phyloP scores from a whole-genome alignment of 1,140 invertebrate genomes.

The Parapsyche elsis region DNA sequence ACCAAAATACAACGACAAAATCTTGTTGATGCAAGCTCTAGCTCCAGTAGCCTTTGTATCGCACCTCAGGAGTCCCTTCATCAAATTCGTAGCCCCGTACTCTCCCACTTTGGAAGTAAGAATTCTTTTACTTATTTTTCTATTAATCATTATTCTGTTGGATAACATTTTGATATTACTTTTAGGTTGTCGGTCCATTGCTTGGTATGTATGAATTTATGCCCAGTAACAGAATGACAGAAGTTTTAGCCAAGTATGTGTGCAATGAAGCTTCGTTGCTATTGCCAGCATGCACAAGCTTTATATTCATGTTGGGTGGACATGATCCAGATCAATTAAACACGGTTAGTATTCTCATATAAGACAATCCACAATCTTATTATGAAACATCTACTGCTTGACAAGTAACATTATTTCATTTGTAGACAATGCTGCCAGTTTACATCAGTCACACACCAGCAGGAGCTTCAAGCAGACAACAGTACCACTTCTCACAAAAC shows the following conservation, averaged over 20 bases:
- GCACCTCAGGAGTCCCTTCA: slow-evolving; percentile 60
- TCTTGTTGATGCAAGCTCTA: slow-evolving; percentile 68
- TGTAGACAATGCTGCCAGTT: slow-evolving; percentile 73
- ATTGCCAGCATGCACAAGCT: slow-evolving; percentile 69
- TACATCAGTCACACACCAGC: slow-evolving; percentile 81
- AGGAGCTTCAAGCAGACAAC: slow-evolving; percentile 80
- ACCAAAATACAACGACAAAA: slow-evolving; percentile 71
- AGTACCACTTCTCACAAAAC: slow-evolving; percentile 76
- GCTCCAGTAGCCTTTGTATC: slow-evolving; percentile 70
- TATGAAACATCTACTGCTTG: not conserved
- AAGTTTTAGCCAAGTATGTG: slow-evolving; percentile 64
- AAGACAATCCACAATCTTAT: not conserved
- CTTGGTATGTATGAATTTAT: slow-evolving; percentile 69
- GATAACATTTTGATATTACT: not conserved
- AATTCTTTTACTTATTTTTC: not conserved
- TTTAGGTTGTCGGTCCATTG: slow-evolving; percentile 45
- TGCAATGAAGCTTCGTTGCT: slow-evolving; percentile 67
- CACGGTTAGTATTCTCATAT: slow-evolving; percentile 60
- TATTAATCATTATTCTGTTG: not conserved
- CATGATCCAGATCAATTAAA: slow-evolving; percentile 68
- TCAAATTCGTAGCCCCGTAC: slow-evolving; percentile 54
- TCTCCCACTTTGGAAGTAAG: slow-evolving; percentile 55
- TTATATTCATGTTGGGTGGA: slow-evolving; percentile 70
- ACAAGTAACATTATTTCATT: slow-evolving; percentile 48
- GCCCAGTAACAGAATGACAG: slow-evolving; percentile 66